phyloP scores from a whole-genome alignment of 2,113 vertebrate genomes.

The Saimiri boliviensis region DNA sequence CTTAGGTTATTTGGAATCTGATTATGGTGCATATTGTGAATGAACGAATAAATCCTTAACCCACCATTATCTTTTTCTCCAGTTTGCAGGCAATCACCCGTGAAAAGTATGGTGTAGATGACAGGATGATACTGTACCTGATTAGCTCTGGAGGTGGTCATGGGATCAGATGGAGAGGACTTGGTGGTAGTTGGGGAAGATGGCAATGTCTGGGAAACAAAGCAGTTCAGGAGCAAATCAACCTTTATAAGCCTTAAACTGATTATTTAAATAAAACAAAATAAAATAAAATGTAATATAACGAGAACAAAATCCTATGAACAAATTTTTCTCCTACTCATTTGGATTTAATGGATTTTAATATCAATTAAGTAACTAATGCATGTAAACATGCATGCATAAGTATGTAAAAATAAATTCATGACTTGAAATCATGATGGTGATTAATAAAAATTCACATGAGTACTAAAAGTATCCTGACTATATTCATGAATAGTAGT shows the following conservation, averaged over 20 bases:
- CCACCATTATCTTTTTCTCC: conserved; percentile 89
- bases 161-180: conserved; percentile 94
- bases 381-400: conserved; percentile 88
- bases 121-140: conserved; percentile 94
- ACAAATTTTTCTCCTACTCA: conserved; percentile 83
- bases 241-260: conserved; percentile 91
- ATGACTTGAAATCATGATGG: conserved; percentile 89
- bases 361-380: conserved; percentile 85
- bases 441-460: conserved; percentile 83
- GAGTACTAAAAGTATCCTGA: conserved; percentile 84
- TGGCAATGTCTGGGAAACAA: conserved; percentile 95
- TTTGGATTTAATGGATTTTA: conserved; percentile 90
- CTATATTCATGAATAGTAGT: conserved; percentile 79
- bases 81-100: conserved; percentile 86
- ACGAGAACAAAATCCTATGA: conserved; percentile 87
- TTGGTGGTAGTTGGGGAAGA: conserved; percentile 95
- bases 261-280: conserved; percentile 87
- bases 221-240: conserved; percentile 95
- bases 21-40: conserved; percentile 86
- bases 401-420: conserved; percentile 89
- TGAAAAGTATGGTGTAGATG: conserved; percentile 92
- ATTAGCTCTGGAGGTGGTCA: conserved; percentile 95
- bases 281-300: conserved; percentile 88
- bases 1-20: conserved; percentile 76
- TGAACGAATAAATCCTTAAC: conserved; percentile 89